Evolutionary conservation across 2,797 vertebrate species (phyloP).

Genomic region (Eulemur coronatus): DNA sequence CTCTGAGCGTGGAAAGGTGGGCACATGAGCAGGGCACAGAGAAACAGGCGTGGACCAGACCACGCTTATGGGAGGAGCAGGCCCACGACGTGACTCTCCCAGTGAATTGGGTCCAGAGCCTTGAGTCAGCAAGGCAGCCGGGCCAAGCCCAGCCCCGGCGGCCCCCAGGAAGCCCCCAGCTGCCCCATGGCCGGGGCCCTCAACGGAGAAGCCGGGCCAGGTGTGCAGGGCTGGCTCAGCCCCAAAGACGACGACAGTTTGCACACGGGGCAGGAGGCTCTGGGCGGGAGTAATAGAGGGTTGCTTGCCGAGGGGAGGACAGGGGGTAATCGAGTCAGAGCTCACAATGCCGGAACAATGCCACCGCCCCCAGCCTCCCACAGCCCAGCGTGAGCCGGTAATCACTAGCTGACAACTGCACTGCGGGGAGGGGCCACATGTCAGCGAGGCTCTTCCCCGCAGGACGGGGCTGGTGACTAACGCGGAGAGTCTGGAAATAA

Average conservation of each 20-base stretch:
- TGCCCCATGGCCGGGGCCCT: neutral
- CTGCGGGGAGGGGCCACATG: neutral
- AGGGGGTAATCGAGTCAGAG: neutral
- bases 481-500: neutral
- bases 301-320: neutral
- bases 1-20: neutral
- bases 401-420: neutral
- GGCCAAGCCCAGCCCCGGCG: neutral
- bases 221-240: neutral
- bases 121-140: neutral
- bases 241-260: neutral
- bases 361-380: neutral
- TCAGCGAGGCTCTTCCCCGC: neutral
- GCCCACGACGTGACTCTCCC: neutral
- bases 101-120: neutral
- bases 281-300: slow-evolving; percentile 9
- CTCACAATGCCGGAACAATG: neutral
- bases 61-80: neutral
- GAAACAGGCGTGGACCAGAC: neutral
- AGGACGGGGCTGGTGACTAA: neutral
- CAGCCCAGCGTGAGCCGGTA: neutral
- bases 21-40: neutral
- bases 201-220: neutral
- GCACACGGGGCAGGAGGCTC: neutral
- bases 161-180: neutral